phyloP scores from a whole-genome alignment of 2,797 vertebrate genomes.

The Coranthus polyacanthus region DNA sequence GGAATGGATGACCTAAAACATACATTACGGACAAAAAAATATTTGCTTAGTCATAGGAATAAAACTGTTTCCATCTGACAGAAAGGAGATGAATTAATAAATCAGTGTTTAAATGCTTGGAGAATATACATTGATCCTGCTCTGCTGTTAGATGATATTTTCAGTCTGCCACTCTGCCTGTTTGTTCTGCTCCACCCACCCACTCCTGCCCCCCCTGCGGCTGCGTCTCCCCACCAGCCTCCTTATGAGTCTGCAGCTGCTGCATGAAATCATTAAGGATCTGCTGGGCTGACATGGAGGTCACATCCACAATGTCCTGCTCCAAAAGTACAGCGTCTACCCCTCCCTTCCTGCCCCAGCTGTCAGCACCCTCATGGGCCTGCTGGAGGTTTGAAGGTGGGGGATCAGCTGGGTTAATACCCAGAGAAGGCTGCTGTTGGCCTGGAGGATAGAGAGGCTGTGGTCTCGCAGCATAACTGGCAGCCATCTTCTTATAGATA shows the following conservation, averaged over 20 bases:
- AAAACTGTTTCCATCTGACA: slow-evolving; percentile 10
- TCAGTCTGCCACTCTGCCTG: slow-evolving; percentile 49
- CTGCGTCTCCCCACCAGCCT: slow-evolving; percentile 52
- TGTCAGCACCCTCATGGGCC: slow-evolving; percentile 30
- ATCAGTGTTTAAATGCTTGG: slow-evolving; percentile 1
- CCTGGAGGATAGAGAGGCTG: slow-evolving; percentile 55
- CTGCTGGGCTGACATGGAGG: slow-evolving; percentile 78
- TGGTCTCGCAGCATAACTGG: slow-evolving; percentile 57
- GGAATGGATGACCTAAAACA: background rate
- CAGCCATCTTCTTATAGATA: slow-evolving; percentile 73
- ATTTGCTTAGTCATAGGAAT: background rate
- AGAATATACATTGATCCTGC: slow-evolving; percentile 2
- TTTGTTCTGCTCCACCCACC: slow-evolving; percentile 38
- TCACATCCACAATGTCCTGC: slow-evolving; percentile 62
- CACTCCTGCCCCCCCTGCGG: slow-evolving; percentile 54
- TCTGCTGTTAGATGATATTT: slow-evolving; percentile 15
- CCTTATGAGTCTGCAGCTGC: slow-evolving; percentile 73
- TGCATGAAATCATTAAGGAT: slow-evolving; percentile 83
- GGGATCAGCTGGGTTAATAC: slow-evolving; percentile 38
- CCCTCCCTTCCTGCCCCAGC: slow-evolving; percentile 45
- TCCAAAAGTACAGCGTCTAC: slow-evolving; percentile 57
- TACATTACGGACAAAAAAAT: background rate
- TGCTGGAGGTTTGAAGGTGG: slow-evolving; percentile 49
- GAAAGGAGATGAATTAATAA: slow-evolving; percentile 14
- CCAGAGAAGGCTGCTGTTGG: slow-evolving; percentile 36